These are phyloP conservation scores for Horisme vitalbata DNA, from an alignment of 2,888 invertebrate species.

Conservation along the genomic window DNA sequence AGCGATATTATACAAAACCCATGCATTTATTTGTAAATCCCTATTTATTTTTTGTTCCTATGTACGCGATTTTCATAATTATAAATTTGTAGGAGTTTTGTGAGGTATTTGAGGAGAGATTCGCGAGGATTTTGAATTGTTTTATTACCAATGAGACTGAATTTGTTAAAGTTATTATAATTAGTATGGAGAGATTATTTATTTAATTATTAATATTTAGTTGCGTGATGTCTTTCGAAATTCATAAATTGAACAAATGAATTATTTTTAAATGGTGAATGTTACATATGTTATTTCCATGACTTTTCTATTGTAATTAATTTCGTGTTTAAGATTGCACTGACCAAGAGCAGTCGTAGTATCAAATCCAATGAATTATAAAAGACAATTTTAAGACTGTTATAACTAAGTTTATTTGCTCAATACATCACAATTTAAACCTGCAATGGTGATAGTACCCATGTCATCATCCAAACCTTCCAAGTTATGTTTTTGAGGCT, in stretches of 20 bases:
- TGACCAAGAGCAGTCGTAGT: slow-evolving; percentile 33
- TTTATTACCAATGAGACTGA: slow-evolving; percentile 80
- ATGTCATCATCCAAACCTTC: background rate
- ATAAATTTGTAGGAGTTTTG: slow-evolving; percentile 39
- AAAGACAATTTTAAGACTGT: slow-evolving; percentile 73
- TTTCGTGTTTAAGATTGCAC: slow-evolving; percentile 12
- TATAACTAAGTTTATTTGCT: slow-evolving; percentile 49
- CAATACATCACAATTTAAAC: slow-evolving; percentile 45
- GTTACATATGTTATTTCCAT: slow-evolving; percentile 37
- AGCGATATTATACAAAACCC: slow-evolving; percentile 37
- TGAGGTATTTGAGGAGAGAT: slow-evolving; percentile 69
- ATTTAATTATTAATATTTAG: slow-evolving; percentile 17
- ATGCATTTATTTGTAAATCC: slow-evolving; percentile 55
- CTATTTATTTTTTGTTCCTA: slow-evolving; percentile 44
- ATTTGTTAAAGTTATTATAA: slow-evolving; percentile 71
- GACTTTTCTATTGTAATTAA: slow-evolving; percentile 27
- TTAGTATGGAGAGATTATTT: slow-evolving; percentile 70
- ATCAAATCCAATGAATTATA: slow-evolving; percentile 41
- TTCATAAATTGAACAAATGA: slow-evolving; percentile 23
- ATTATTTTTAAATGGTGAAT: slow-evolving; percentile 14
- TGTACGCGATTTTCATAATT: slow-evolving; percentile 49
- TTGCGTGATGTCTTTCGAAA: slow-evolving; percentile 20
- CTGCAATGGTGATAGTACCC: slow-evolving; percentile 45
- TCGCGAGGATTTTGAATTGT: slow-evolving; percentile 56
- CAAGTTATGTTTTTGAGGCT: slow-evolving; percentile 50